These are phyloP conservation scores for Stegana nigrithorax DNA, from an alignment of 2,888 invertebrate genomes.

Conservation along the genomic window DNA sequence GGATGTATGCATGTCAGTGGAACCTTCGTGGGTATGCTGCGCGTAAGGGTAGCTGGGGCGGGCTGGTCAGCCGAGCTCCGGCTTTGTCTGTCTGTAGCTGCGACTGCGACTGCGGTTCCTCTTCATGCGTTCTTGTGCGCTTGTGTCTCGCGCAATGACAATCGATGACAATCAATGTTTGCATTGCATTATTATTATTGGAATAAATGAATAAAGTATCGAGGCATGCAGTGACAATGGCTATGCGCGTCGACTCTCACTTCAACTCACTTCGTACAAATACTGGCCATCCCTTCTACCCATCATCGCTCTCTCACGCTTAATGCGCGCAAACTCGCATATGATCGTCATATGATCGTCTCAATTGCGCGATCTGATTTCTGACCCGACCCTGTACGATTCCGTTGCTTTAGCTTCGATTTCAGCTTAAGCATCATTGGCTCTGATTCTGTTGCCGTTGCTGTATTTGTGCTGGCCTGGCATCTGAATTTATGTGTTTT, in stretches of 20 bases:
- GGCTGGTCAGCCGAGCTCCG: conserved; percentile 33
- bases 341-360: too few relatives aligned
- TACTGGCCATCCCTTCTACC: conserved; percentile 5
- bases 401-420: conserved; percentile 20
- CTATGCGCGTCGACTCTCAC: conserved; percentile 39
- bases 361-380: conserved; percentile 16
- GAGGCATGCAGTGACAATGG: conserved; percentile 63
- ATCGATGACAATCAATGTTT: conserved; percentile 66
- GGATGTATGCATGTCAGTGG: neutral
- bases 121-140: neutral
- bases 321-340: too few relatives aligned
- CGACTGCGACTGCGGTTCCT: neutral
- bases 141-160: conserved; percentile 37
- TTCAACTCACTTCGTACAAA: conserved; percentile 20
- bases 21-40: neutral
- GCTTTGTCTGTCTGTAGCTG: conserved; percentile 24
- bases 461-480: conserved; percentile 5
- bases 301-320: too few relatives aligned
- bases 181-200: conserved; percentile 66
- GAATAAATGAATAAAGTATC: conserved; percentile 66
- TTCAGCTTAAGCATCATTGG: too few relatives aligned
- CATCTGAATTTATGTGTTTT: conserved; percentile 24
- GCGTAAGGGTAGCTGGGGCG: too few relatives aligned
- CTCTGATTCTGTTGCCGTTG: neutral
- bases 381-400: conserved; percentile 1